Evolutionary conservation across 2,113 vertebrate genomes (phyloP).

Genomic region (Onychorhynchus coronatus): DNA sequence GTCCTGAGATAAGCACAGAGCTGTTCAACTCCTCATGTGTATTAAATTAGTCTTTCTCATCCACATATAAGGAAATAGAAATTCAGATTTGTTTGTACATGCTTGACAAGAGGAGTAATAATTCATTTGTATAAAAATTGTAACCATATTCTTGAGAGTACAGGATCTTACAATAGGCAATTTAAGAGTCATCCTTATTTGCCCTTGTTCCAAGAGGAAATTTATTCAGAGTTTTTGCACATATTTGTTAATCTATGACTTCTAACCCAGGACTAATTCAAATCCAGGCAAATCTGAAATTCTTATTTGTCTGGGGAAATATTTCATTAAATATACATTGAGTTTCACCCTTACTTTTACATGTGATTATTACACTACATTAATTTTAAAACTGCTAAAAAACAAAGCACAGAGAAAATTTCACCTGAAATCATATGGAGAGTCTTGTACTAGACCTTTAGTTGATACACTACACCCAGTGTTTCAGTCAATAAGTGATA

Average conservation of each 20-base stretch:
- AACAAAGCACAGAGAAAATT: not conserved
- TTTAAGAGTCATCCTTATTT: not conserved
- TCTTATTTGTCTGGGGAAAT: not conserved
- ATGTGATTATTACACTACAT: not conserved
- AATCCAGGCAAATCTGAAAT: not conserved
- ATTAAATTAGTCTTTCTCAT: slow-evolving; percentile 13
- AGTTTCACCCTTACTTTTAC: not conserved
- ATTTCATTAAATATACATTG: not conserved
- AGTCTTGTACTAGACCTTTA: not conserved
- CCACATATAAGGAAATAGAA: not conserved
- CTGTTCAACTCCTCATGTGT: not conserved
- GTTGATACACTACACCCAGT: not conserved
- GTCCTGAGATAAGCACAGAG: not conserved
- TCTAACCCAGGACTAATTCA: not conserved
- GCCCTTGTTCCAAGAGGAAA: not conserved
- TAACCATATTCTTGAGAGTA: not conserved
- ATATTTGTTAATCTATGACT: not conserved
- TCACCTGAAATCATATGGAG: not conserved
- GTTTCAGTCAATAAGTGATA: not conserved
- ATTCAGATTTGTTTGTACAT: not conserved
- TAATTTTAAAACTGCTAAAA: not conserved
- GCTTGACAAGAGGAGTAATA: not conserved
- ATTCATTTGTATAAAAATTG: not conserved
- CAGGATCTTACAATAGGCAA: not conserved
- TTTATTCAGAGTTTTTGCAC: not conserved